Base-by-base conservation (phyloP, 2,797 vertebrate species). In the Sebastes steindachneri region DNA sequence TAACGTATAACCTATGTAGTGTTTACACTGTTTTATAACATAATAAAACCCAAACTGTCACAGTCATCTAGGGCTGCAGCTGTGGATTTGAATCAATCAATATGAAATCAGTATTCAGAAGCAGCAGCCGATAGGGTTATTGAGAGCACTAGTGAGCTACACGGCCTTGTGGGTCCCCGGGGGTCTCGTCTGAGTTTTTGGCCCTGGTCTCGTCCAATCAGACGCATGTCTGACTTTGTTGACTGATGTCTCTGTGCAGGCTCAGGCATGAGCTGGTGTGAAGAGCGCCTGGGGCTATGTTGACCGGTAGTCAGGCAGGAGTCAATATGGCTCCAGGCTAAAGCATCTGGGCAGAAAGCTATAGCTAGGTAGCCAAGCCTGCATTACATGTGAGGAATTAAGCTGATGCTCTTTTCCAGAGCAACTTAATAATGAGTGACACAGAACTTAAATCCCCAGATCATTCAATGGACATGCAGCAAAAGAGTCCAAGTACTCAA, bases 301-400 rank as follows among this genome's bases (percentile, higher is more conserved):
- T 92, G 90, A 92, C 91, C 87, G 5, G 14, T n/a, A 83, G 87
- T 86, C 88, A 90, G 91, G 79, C 91, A 88, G 90, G 85, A 92
- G 88, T 93, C 92, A 89, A 80, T 92, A 94, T 90, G 87, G 88
- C 94, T 92, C 57, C 83, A 79, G 93, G 93, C 93, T 82, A 93
- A 89, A 93, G 84, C 90, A 88, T 85, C 89, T 81, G 88, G 62
- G 75, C 83, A 71, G 74, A 73, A 82, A 60, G 77, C 74, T 25
- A 9, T 12, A 65, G 83, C 78, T 23, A 4, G 35, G 57, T 41
- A 87, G 73, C 73, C 70, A 7, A 17, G 62, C 53, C 31, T 51
- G 60, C 68, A 83, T 66, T 55, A 74, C 68, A 82, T 71, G 68
- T 35, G 55, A 79, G 79, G 80, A 87, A 82, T 91, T 73, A 83